phyloP scores from a whole-genome alignment of 2,888 invertebrate species.

The Steromphala cineraria region DNA sequence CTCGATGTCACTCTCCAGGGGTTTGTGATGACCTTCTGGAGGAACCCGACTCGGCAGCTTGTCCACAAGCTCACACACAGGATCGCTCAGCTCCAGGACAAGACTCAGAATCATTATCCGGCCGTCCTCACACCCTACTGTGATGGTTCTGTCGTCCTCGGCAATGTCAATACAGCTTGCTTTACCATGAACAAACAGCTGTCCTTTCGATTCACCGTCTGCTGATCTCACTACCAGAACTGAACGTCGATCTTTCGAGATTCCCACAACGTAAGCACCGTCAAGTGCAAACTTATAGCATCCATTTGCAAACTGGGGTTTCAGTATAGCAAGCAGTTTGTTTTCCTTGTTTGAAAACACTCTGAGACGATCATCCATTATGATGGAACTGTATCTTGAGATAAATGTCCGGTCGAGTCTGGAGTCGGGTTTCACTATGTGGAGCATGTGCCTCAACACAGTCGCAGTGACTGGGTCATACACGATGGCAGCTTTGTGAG shows the following conservation, averaged over 20 bases:
- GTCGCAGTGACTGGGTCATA: constrained; percentile 51
- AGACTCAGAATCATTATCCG: constrained; percentile 63
- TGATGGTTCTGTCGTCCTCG: constrained; percentile 63
- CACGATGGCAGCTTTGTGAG: constrained; percentile 57
- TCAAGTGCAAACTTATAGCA: constrained; percentile 51
- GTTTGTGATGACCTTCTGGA: neutral
- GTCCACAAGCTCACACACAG: constrained; percentile 55
- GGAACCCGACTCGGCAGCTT: constrained; percentile 50
- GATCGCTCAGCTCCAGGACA: constrained; percentile 60
- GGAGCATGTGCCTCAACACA: constrained; percentile 48
- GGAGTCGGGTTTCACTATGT: constrained; percentile 45
- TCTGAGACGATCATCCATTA: constrained; percentile 51
- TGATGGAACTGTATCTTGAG: constrained; percentile 47
- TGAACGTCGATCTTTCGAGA: constrained; percentile 50
- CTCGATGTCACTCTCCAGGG: constrained; percentile 47
- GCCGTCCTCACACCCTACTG: constrained; percentile 67
- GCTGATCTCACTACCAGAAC: constrained; percentile 51
- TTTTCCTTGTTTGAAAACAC: constrained; percentile 39
- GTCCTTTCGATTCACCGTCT: constrained; percentile 50
- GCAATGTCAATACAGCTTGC: constrained; percentile 57
- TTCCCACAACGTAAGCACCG: constrained; percentile 59
- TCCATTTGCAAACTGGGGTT: constrained; percentile 33
- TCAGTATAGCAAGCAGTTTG: constrained; percentile 22
- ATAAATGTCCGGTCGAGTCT: constrained; percentile 38
- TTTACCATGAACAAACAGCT: constrained; percentile 60